Conservation (phyloP, 2,113 vertebrate species). For the Tragelaphus buxtoni region DNA sequence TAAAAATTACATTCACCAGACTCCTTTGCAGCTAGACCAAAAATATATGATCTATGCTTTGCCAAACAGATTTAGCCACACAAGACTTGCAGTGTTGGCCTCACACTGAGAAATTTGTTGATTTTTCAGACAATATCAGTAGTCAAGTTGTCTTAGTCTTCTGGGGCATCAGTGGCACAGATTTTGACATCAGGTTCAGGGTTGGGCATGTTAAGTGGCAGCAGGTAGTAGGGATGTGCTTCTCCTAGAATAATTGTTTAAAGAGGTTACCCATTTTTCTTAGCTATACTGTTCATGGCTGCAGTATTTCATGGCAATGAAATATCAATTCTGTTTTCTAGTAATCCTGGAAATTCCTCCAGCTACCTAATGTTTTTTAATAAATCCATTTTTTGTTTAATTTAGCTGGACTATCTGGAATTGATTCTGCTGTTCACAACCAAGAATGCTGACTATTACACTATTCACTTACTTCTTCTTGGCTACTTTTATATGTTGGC, state of each 20-base stretch:
- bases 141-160: background rate
- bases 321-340: background rate
- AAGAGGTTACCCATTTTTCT: background rate
- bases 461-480: background rate
- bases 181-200: background rate
- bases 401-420: background rate
- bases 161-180: background rate
- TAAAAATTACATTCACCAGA: background rate
- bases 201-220: background rate
- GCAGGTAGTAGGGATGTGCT: background rate
- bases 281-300: background rate
- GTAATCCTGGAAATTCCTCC: background rate
- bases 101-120: background rate
- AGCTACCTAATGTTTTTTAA: background rate
- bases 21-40: background rate
- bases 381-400: background rate
- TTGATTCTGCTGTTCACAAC: background rate
- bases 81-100: background rate
- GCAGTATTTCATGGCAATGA: background rate
- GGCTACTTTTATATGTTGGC: background rate
- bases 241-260: background rate
- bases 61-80: background rate
- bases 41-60: background rate
- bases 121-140: background rate
- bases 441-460: background rate